phyloP scores from a whole-genome alignment of 2,888 invertebrate genomes.

The Lasius platythorax region DNA sequence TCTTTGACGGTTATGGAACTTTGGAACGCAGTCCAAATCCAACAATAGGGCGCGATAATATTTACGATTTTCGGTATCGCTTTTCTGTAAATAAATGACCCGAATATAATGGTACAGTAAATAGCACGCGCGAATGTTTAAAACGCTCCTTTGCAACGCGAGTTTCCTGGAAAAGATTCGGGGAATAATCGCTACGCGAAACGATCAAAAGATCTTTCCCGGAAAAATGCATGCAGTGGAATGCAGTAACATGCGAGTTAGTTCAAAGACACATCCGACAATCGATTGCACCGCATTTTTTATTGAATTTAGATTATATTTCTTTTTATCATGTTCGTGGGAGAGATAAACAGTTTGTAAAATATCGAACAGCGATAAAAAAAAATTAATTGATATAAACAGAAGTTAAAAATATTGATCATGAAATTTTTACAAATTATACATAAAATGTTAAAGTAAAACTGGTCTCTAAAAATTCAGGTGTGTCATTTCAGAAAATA shows the following conservation, averaged over 20 bases:
- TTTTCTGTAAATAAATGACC: conserved; percentile 8
- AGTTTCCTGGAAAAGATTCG: conserved; percentile 39
- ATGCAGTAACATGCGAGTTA: not conserved
- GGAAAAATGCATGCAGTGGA: conserved; percentile 1
- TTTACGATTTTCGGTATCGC: not conserved
- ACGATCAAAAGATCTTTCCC: conserved; percentile 11
- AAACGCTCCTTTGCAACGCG: not conserved
- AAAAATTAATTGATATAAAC: not conserved
- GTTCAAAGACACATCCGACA: not conserved
- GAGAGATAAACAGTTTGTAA: not conserved
- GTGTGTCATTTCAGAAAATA: not conserved
- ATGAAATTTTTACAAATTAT: not conserved
- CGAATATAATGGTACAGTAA: not conserved
- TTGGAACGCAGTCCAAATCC: not conserved
- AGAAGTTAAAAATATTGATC: not conserved
- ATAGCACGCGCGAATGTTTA: not conserved
- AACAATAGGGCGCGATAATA: not conserved
- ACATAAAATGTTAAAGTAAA: not conserved
- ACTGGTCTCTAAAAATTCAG: not conserved
- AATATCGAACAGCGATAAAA: not conserved
- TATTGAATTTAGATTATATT: not conserved
- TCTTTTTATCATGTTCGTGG: not conserved
- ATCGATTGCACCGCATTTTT: not conserved
- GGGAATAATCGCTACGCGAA: not conserved
- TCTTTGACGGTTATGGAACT: not conserved